These are phyloP conservation scores for Pyrrhosoma nymphula DNA, from an alignment of 2,888 invertebrate species.

Conservation along the genomic window DNA sequence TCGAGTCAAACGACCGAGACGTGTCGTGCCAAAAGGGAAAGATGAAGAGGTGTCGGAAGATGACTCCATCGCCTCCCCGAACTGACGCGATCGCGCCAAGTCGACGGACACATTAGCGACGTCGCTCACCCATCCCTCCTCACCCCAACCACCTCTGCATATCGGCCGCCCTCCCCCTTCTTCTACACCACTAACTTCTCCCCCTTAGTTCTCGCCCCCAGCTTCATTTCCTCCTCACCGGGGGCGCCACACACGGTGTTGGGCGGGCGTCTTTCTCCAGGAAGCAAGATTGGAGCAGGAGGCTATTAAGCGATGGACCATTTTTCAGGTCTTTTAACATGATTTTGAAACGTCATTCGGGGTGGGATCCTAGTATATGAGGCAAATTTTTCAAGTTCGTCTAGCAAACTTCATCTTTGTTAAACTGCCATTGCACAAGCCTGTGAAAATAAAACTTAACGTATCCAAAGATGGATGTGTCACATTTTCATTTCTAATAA, in stretches of 20 bases:
- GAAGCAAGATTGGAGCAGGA: too few species aligned
- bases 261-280: neutral
- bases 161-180: neutral
- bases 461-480: too few species aligned
- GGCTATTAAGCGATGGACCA: too few species aligned
- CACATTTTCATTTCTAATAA: too few species aligned
- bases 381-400: too few species aligned
- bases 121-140: neutral
- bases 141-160: neutral
- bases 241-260: neutral
- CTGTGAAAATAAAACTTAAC: too few species aligned
- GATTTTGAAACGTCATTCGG: too few species aligned
- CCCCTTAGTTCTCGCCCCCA: neutral
- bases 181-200: neutral
- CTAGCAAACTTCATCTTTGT: too few species aligned
- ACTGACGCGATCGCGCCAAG: neutral
- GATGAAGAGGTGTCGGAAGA: neutral
- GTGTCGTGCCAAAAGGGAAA: neutral
- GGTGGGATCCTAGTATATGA: too few species aligned
- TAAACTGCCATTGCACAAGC: too few species aligned
- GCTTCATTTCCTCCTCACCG: constrained; percentile 45
- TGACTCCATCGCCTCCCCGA: neutral
- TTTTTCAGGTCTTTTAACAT: too few species aligned
- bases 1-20: neutral
- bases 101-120: neutral